These are phyloP conservation scores for Rhynchomys soricoides DNA, from an alignment of 2,113 vertebrate genomes.

Conservation along the genomic window DNA sequence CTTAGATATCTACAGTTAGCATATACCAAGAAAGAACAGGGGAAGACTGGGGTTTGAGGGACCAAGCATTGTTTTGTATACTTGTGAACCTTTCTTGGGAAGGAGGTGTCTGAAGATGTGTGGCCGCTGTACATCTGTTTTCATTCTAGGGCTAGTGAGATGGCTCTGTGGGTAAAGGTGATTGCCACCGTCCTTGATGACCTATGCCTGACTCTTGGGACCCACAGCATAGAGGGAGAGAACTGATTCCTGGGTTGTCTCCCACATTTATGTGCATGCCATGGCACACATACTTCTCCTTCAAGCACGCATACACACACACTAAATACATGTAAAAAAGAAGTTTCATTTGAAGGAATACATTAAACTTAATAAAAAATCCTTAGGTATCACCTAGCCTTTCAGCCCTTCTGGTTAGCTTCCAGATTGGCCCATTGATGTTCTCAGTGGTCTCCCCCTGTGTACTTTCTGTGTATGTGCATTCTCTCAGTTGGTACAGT, in stretches of 20 bases:
- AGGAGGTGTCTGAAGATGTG: background rate
- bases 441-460: background rate
- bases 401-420: slow-evolving; percentile 28
- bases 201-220: background rate
- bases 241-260: background rate
- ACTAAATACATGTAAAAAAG: background rate
- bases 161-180: background rate
- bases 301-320: background rate
- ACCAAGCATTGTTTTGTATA: background rate
- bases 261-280: background rate
- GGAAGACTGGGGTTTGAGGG: background rate
- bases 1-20: background rate
- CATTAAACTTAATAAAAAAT: background rate
- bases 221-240: background rate
- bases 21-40: background rate
- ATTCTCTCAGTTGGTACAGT: background rate
- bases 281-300: background rate
- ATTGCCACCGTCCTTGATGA: background rate
- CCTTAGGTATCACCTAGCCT: background rate
- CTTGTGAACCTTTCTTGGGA: background rate
- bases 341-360: slow-evolving; percentile 28
- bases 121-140: background rate
- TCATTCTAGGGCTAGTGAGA: background rate
- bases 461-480: background rate
- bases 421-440: background rate